Conservation (phyloP, 1,140 invertebrate genomes). For the Camponotus pennsylvanicus region DNA sequence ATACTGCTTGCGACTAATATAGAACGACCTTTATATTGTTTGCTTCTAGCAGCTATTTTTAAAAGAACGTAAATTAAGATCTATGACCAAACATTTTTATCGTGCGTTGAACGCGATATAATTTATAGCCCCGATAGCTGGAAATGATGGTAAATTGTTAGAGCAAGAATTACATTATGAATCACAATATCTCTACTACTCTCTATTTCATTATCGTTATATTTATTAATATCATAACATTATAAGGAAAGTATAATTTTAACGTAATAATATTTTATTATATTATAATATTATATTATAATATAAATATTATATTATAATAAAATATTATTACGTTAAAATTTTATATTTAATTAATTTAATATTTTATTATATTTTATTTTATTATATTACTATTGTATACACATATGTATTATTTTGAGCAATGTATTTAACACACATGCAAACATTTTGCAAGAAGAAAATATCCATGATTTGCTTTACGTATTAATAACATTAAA, state of each 20-base stretch:
- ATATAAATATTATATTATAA: too few relatives aligned
- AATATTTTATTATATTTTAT: too few relatives aligned
- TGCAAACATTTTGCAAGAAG: neutral
- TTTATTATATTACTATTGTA: neutral
- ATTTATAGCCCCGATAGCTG: slow-evolving; percentile 31
- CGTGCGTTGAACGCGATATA: neutral
- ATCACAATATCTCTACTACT: neutral
- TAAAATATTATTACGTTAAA: too few relatives aligned
- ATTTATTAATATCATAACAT: neutral
- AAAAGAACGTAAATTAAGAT: slow-evolving; percentile 38
- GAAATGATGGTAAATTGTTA: slow-evolving; percentile 26
- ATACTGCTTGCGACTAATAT: too few relatives aligned
- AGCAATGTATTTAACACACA: neutral
- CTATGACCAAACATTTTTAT: slow-evolving; percentile 25
- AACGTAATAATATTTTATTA: neutral
- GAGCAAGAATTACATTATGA: neutral
- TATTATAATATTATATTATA: too few relatives aligned
- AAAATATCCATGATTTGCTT: neutral
- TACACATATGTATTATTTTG: neutral
- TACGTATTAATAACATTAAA: slow-evolving; percentile 17
- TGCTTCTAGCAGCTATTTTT: slow-evolving; percentile 33
- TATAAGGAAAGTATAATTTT: neutral
- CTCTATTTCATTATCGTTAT: neutral
- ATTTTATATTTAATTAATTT: too few relatives aligned
- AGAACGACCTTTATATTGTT: slow-evolving; percentile 1